phyloP scores from a whole-genome alignment of 1,140 invertebrate genomes.

The Archivesica marissinica region DNA sequence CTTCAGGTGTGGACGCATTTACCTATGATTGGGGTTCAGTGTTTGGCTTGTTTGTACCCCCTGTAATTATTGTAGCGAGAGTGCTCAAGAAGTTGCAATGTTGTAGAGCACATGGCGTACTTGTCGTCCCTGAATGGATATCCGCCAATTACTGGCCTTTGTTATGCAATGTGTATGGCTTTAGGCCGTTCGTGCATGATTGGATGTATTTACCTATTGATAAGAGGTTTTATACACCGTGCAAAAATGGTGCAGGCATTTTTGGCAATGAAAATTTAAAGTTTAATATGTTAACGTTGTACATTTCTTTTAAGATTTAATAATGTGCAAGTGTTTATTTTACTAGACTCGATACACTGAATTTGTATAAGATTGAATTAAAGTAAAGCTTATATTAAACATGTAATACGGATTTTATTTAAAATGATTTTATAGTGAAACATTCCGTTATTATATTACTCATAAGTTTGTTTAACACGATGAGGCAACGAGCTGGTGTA shows the following conservation, averaged over 20 bases:
- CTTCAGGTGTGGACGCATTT: constrained; percentile 11
- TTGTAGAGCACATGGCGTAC: background rate
- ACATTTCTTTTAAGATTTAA: too few species aligned
- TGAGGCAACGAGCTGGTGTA: too few species aligned
- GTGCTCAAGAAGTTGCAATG: constrained; percentile 5
- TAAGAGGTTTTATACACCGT: constrained; percentile 16
- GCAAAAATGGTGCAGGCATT: constrained; percentile 5
- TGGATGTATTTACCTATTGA: constrained; percentile 17
- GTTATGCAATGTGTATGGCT: background rate
- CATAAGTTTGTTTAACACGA: too few species aligned
- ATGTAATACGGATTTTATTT: too few species aligned
- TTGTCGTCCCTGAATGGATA: background rate
- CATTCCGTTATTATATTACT: too few species aligned
- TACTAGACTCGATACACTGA: too few species aligned
- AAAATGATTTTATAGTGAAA: too few species aligned
- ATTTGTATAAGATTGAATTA: too few species aligned
- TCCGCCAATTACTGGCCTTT: constrained; percentile 43
- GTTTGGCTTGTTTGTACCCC: constrained; percentile 13
- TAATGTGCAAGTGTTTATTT: too few species aligned
- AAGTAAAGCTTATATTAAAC: too few species aligned
- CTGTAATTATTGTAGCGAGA: background rate
- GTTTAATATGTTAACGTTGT: constrained; percentile 43
- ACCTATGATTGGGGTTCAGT: background rate
- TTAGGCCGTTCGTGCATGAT: constrained; percentile 9
- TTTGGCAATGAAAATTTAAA: constrained; percentile 33